Evolutionary conservation across 2,888 invertebrate genomes (phyloP).

Genomic region (Cephus runcator): DNA sequence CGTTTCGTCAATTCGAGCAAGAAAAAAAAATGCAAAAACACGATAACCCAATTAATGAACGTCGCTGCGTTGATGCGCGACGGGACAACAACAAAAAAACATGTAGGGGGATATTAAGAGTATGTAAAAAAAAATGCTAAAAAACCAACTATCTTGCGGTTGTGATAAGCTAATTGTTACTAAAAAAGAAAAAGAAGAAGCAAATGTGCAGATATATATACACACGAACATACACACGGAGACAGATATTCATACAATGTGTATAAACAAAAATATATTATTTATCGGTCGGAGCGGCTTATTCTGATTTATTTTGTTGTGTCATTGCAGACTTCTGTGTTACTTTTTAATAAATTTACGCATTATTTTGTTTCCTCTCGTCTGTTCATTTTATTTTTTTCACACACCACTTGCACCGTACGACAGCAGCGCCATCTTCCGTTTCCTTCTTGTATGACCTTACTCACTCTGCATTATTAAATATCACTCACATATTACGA

Average conservation of each 20-base stretch:
- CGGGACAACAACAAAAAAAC: too few relatives aligned
- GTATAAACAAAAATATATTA: conserved; percentile 14
- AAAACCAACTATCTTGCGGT: conserved; percentile 26
- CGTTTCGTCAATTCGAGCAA: too few relatives aligned
- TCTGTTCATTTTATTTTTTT: conserved; percentile 26
- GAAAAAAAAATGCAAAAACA: too few relatives aligned
- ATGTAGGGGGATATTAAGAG: too few relatives aligned
- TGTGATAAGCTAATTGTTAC: conserved; percentile 27
- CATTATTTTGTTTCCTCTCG: conserved; percentile 40
- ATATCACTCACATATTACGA: neutral
- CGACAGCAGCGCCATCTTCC: conserved; percentile 1
- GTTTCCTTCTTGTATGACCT: neutral
- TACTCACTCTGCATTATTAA: too few relatives aligned
- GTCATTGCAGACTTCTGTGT: conserved; percentile 47
- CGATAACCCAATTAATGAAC: too few relatives aligned
- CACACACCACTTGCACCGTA: neutral
- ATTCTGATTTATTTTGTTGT: conserved; percentile 43
- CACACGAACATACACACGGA: too few relatives aligned
- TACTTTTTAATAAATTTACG: conserved; percentile 51
- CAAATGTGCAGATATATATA: neutral
- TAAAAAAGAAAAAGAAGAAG: neutral
- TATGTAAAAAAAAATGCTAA: too few relatives aligned
- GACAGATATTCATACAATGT: too few relatives aligned
- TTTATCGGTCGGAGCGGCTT: conserved; percentile 27
- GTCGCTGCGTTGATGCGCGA: too few relatives aligned